Percentiles rank a stretch among this genome's conserved stretches.
Evolutionary conservation across 2,797 vertebrate species (phyloP).

Genomic region (Siniperca obscura): DNA sequence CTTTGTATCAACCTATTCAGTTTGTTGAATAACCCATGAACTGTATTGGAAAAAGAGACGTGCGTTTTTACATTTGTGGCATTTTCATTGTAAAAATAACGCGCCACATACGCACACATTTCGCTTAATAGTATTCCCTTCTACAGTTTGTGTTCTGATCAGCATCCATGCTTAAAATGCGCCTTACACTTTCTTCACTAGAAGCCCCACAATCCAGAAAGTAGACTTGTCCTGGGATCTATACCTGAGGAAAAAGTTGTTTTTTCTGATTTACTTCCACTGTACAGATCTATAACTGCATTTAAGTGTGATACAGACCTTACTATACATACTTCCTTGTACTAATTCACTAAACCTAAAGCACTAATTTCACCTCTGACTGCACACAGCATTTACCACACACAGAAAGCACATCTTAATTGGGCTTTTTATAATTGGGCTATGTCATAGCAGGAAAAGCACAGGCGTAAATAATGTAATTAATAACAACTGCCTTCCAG

Average conservation of each 20-base stretch:
- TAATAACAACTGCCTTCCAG: not conserved
- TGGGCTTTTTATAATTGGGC: not conserved
- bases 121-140: not conserved
- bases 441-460: not conserved
- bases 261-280: not conserved
- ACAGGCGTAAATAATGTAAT: not conserved
- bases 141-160: not conserved
- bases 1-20: conserved; percentile 42
- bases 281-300: not conserved
- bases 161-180: not conserved
- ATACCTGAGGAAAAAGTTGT: fast-evolving
- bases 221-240: not conserved
- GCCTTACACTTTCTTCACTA: not conserved
- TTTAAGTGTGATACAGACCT: not conserved
- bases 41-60: not conserved
- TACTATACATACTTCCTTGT: not conserved
- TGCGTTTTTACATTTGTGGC: not conserved
- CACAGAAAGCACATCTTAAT: not conserved
- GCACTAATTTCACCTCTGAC: not conserved
- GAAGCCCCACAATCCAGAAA: not conserved
- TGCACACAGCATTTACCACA: not conserved
- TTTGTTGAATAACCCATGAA: conserved; percentile 49
- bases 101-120: not conserved
- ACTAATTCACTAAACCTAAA: not conserved
- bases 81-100: not conserved